Conservation (phyloP, 2,113 vertebrate species). For the Menura novaehollandiae region DNA sequence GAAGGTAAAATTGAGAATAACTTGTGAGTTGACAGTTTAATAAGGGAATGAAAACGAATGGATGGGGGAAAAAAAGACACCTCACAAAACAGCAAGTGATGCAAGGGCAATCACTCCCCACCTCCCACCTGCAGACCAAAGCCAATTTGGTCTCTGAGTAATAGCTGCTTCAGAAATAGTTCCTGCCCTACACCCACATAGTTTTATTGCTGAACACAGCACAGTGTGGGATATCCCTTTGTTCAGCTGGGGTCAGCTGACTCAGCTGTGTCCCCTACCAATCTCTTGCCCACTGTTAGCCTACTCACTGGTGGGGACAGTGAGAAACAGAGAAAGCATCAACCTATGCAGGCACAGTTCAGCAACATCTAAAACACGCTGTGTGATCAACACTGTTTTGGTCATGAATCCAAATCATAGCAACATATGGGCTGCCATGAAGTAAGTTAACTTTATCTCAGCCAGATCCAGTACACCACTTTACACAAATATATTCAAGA, state of each 20-base stretch:
- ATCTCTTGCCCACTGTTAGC: background rate
- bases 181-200: fast-evolving
- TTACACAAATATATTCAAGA: background rate
- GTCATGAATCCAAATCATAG: background rate
- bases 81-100: background rate
- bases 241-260: background rate
- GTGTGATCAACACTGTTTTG: background rate
- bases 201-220: background rate
- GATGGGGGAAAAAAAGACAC: background rate
- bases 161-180: background rate
- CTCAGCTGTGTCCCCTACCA: background rate
- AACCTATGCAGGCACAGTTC: no score
- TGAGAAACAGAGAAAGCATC: background rate
- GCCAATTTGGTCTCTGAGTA: background rate
- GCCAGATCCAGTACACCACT: background rate
- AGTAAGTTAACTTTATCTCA: background rate
- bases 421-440: fast-evolving
- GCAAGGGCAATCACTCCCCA: background rate
- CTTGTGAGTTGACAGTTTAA: background rate
- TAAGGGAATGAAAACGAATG: background rate
- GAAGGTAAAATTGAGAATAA: background rate
- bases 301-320: background rate
- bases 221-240: background rate
- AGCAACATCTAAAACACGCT: background rate
- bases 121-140: background rate